Evolutionary conservation across 2,113 vertebrate genomes (phyloP), one percentile per base, ranked within the genome.

Genomic region (Syrmaticus mikado): DNA sequence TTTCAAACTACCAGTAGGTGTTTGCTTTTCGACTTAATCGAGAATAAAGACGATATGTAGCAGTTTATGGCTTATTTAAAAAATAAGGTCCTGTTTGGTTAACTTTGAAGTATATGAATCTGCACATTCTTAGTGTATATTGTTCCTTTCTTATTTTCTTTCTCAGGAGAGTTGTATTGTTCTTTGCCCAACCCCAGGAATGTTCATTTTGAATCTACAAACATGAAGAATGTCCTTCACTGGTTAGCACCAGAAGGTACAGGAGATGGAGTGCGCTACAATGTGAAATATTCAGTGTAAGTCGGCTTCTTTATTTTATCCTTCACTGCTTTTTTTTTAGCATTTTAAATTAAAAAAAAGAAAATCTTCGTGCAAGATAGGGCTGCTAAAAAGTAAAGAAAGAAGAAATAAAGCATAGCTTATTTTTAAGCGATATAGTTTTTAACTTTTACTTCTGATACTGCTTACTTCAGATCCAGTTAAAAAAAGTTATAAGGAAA

Each of bases 281-380:
- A 89, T 2, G 98, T 99, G 88, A 97, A 98, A 83, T 99, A 99
- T 87, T 97, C 97, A 70, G 98, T 98, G 99, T 99, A 97, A 98
- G 99, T 98, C 82, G 34, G 2, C 50, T 82, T 68, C 8, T 62
- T 92, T 88, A 41, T 82, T 92, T 91, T 82, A 71, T 67, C 10
- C 41, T 12, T 30, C 64, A 53, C 40, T 45, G 22, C 57, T 81
- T 28, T 45, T 28, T 45, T 34, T 87, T 91, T 79, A 86, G 36
- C 22, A 65, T 45, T 78, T 94, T 11, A 82, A 82, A 52, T 57
- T 38, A 8, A 38, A 38, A 75, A 11, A 45, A 79, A 45, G 22
- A 55, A 24, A 62, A 32, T 19, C 30, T 46, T 55, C 34, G 25
- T 72, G 45, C 13, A 21, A 58, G 32, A 7, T 41, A 68, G 20